phyloP scores from a whole-genome alignment of 2,113 vertebrate species.

The Petroica traversi region DNA sequence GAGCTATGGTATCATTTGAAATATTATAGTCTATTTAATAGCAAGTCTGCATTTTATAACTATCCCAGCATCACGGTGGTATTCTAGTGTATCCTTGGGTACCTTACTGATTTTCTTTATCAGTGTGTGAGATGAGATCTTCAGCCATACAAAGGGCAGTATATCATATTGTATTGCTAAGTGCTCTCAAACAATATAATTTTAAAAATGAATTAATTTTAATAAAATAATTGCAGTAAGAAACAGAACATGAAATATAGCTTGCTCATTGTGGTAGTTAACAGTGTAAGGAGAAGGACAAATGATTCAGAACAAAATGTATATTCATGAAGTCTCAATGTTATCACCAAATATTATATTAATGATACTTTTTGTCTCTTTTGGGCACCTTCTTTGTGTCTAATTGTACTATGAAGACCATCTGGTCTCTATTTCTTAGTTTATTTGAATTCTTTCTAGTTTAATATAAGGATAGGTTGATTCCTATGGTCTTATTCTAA shows the following conservation, averaged over 20 bases:
- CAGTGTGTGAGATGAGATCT: not conserved
- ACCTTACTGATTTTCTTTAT: not conserved
- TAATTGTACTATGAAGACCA: not conserved
- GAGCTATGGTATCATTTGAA: not conserved
- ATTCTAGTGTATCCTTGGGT: not conserved
- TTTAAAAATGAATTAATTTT: not conserved
- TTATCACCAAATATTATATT: slow-evolving; percentile 1
- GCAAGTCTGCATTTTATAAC: not conserved
- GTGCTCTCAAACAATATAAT: not conserved
- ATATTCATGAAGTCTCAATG: not conserved
- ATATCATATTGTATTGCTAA: not conserved
- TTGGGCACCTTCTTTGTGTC: not conserved
- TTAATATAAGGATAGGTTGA: not conserved
- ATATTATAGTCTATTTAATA: not conserved
- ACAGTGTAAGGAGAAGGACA: not conserved
- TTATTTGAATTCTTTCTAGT: not conserved
- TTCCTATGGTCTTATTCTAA: not conserved
- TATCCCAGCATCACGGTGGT: not conserved
- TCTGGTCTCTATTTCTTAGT: not conserved
- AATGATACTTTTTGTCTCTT: not conserved
- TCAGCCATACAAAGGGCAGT: not conserved
- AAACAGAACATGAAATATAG: slow-evolving; percentile 7
- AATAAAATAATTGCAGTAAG: slow-evolving; percentile 16
- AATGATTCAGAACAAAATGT: not conserved
- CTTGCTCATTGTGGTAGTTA: not conserved